Conservation (phyloP, 2,113 vertebrate species). For the Herpailurus yagouaroundi region DNA sequence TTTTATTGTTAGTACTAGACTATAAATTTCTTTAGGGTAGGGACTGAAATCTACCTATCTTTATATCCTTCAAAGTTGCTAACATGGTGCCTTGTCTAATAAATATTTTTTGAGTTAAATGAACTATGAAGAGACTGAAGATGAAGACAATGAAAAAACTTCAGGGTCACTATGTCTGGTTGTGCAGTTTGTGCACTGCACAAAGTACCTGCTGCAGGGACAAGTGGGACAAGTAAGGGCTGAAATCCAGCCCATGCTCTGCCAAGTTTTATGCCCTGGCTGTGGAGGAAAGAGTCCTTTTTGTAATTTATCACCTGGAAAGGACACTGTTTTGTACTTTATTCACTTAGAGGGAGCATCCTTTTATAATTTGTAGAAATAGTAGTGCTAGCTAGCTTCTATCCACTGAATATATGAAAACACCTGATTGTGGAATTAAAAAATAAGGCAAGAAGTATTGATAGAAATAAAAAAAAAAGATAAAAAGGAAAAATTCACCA, state of each 20-base stretch:
- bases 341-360: not conserved
- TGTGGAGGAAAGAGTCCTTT: not conserved
- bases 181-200: not conserved
- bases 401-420: slow-evolving; percentile 31
- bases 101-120: not conserved
- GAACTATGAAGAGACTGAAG: not conserved
- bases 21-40: not conserved
- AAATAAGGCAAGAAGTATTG: not conserved
- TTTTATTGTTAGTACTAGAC: not conserved
- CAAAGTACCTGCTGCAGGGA: not conserved
- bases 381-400: not conserved
- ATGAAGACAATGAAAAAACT: not conserved
- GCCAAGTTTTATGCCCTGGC: not conserved
- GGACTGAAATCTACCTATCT: not conserved
- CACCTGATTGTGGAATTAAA: not conserved
- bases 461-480: slow-evolving; percentile 36
- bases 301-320: not conserved
- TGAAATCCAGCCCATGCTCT: not conserved
- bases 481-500: not conserved
- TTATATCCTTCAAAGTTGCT: not conserved
- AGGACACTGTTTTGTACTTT: not conserved
- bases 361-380: slow-evolving; percentile 26
- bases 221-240: not conserved
- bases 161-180: not conserved
- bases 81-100: not conserved